Percentiles rank a stretch among this genome's conserved stretches.
phyloP scores from a whole-genome alignment of 2,797 vertebrate species.

The Enteromius trimaculatus region DNA sequence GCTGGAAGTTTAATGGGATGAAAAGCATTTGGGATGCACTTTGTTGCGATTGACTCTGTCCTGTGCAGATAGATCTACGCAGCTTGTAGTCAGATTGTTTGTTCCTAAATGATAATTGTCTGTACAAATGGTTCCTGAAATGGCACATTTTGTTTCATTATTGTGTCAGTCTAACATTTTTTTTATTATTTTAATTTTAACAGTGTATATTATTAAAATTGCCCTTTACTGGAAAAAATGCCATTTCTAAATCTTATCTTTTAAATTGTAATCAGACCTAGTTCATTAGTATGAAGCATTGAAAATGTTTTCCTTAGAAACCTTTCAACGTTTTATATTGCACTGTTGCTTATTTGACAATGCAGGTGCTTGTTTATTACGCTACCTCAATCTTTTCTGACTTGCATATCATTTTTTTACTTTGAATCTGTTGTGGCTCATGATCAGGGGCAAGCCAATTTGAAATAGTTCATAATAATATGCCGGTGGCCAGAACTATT shows the following conservation, averaged over 20 bases:
- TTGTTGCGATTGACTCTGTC: not conserved
- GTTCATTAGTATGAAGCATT: not conserved
- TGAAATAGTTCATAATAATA: not conserved
- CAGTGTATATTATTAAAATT: not conserved
- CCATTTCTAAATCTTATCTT: not conserved
- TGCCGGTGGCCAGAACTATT: not conserved
- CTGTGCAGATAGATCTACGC: not conserved
- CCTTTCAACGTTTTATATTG: not conserved
- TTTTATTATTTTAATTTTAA: not conserved
- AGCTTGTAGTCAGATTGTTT: not conserved
- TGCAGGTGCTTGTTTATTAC: not conserved
- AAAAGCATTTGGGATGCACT: not conserved
- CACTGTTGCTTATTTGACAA: not conserved
- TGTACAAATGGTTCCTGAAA: not conserved
- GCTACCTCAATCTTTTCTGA: not conserved
- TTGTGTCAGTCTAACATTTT: not conserved
- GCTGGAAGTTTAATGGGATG: not conserved
- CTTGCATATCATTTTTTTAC: not conserved
- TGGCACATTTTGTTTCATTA: not conserved
- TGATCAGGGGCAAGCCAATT: not conserved
- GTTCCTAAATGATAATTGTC: constrained; percentile 4
- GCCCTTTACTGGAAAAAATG: not conserved
- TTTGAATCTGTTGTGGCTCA: not conserved
- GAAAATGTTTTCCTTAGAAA: not conserved
- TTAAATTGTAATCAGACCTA: not conserved